Conservation (phyloP, 2,797 vertebrate genomes). For the Cyclopterus lumpus region DNA sequence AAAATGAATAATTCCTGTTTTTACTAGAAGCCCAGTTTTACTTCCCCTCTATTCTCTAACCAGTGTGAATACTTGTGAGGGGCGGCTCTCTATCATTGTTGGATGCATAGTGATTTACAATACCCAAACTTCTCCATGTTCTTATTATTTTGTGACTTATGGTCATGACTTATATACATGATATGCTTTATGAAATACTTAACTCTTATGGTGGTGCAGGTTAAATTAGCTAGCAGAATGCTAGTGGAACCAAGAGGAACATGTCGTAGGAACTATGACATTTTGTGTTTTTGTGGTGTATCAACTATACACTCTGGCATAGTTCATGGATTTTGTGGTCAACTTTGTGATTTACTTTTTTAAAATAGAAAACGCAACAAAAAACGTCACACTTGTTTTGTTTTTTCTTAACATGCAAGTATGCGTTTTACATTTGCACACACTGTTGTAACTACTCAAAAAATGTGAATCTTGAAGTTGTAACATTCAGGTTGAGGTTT, state of each 20-base stretch:
- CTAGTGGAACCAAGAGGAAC: not conserved
- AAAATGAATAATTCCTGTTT: conserved; percentile 80
- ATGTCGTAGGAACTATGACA: not conserved
- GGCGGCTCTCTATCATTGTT: conserved; percentile 31
- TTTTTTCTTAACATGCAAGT: not conserved
- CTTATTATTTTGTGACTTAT: conserved; percentile 19
- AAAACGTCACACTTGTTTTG: not conserved
- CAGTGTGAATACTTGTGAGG: conserved; percentile 49
- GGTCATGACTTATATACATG: conserved; percentile 1
- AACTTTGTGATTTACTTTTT: not conserved
- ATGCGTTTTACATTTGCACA: not conserved
- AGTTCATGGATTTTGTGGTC: not conserved
- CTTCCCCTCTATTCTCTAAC: conserved; percentile 59
- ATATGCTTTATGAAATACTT: not conserved
- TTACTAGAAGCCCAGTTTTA: conserved; percentile 61
- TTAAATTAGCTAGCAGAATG: not conserved
- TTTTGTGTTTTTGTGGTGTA: not conserved
- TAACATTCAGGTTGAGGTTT: not conserved
- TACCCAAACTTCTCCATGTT: conserved; percentile 17
- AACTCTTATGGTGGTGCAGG: not conserved
- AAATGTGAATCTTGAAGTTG: not conserved
- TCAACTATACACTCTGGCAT: not conserved
- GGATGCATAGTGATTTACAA: conserved; percentile 13
- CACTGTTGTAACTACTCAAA: not conserved
- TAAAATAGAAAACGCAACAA: not conserved